A percentile compares a stretch with the other conserved stretches of the same genome.
Evolutionary conservation across 2,797 vertebrate species (phyloP).

Genomic region (Botia almorhae): DNA sequence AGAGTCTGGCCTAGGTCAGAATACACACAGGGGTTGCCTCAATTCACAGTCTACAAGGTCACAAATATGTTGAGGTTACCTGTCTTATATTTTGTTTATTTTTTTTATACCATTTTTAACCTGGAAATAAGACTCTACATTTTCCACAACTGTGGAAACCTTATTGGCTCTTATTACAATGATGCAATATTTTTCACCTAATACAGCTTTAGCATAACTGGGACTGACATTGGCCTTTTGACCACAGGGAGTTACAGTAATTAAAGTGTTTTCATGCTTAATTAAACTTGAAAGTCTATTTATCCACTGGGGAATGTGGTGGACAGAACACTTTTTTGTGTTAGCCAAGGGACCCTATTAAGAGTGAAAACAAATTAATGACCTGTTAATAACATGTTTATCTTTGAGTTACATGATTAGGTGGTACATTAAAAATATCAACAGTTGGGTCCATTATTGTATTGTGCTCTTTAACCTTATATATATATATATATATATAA

Average conservation of each 20-base stretch:
- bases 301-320: background rate
- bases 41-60: too few species aligned
- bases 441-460: too few species aligned
- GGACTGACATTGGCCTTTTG: background rate
- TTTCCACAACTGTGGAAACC: too few species aligned
- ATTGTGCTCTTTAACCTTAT: background rate
- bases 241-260: constrained; percentile 16
- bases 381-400: constrained; percentile 10
- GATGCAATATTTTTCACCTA: background rate
- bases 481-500: too few species aligned
- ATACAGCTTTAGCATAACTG: background rate
- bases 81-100: too few species aligned
- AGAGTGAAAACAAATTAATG: background rate
- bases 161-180: background rate
- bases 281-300: constrained; percentile 6
- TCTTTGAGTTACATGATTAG: background rate
- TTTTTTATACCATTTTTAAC: background rate
- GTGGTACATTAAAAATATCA: background rate
- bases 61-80: too few species aligned
- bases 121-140: background rate
- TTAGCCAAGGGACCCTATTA: background rate
- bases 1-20: too few species aligned
- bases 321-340: background rate
- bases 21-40: too few species aligned
- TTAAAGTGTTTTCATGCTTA: constrained; percentile 11